These are phyloP conservation scores for Camponotus fellah DNA, from an alignment of 2,888 invertebrate species.

Conservation along the genomic window DNA sequence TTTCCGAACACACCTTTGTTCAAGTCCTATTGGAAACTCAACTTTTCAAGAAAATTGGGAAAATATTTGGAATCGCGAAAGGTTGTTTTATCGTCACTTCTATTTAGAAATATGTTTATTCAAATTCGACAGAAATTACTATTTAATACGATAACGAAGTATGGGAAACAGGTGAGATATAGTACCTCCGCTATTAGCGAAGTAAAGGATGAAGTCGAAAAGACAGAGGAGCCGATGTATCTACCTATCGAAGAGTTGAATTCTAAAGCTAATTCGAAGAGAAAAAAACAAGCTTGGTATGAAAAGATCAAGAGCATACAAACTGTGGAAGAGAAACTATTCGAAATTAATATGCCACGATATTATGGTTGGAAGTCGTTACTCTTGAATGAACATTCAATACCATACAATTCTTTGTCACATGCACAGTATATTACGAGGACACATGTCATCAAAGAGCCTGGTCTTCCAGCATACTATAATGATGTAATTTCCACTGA, in stretches of 20 bases:
- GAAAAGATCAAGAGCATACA: conserved; percentile 89
- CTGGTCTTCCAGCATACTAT: conserved; percentile 89
- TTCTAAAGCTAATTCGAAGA: conserved; percentile 85
- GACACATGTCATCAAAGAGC: conserved; percentile 90
- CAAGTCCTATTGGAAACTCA: background rate
- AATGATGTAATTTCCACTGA: conserved; percentile 84
- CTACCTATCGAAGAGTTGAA: conserved; percentile 90
- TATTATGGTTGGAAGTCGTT: conserved; percentile 93
- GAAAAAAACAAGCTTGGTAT: conserved; percentile 87
- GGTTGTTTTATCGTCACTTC: background rate
- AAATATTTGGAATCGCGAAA: background rate
- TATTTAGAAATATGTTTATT: conserved; percentile 45
- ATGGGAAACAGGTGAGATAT: conserved; percentile 48
- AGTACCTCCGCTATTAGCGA: background rate
- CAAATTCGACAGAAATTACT: conserved; percentile 32
- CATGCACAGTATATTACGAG: conserved; percentile 92
- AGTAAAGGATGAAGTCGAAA: background rate
- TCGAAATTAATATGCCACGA: conserved; percentile 93
- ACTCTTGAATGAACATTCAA: conserved; percentile 88
- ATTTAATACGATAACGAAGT: conserved; percentile 35
- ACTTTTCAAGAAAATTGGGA: background rate
- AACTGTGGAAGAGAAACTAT: conserved; percentile 94
- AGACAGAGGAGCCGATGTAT: conserved; percentile 82
- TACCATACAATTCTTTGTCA: conserved; percentile 90
- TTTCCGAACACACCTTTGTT: background rate